These are phyloP conservation scores for Hydroisotoma schaefferi DNA, from an alignment of 2,888 invertebrate genomes.

Conservation along the genomic window DNA sequence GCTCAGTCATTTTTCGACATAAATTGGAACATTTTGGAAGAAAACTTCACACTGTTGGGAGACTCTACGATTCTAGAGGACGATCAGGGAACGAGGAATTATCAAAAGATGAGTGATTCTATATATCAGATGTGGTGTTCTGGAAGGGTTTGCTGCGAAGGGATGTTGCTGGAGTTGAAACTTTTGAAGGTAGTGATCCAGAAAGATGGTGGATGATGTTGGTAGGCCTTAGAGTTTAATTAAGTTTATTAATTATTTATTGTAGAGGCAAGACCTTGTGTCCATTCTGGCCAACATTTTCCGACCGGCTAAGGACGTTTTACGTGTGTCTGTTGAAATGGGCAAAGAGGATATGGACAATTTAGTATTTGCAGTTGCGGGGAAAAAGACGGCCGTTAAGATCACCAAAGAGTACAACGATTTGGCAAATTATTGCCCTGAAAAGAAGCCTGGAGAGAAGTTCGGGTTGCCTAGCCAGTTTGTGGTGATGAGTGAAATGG, in stretches of 20 bases:
- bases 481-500: constrained; percentile 81
- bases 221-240: background rate
- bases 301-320: constrained; percentile 80
- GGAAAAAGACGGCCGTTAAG: constrained; percentile 78
- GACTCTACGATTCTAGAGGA: constrained; percentile 43
- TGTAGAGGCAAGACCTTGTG: constrained; percentile 85
- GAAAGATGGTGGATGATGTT: background rate
- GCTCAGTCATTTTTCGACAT: constrained; percentile 47
- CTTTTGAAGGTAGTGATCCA: constrained; percentile 68
- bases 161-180: constrained; percentile 92
- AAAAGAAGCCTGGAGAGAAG: constrained; percentile 76
- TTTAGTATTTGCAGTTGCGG: constrained; percentile 78
- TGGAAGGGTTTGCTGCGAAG: constrained; percentile 90
- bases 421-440: constrained; percentile 80
- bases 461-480: constrained; percentile 70
- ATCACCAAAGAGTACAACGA: constrained; percentile 91
- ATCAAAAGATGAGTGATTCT: constrained; percentile 46
- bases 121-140: constrained; percentile 48
- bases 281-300: constrained; percentile 78
- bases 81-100: constrained; percentile 44
- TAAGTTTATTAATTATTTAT: constrained; percentile 20
- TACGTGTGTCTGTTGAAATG: constrained; percentile 79
- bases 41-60: constrained; percentile 45
- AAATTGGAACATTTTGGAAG: constrained; percentile 46
- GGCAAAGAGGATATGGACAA: constrained; percentile 88